Conservation (phyloP, 2,113 vertebrate genomes). For the Caretta caretta region DNA sequence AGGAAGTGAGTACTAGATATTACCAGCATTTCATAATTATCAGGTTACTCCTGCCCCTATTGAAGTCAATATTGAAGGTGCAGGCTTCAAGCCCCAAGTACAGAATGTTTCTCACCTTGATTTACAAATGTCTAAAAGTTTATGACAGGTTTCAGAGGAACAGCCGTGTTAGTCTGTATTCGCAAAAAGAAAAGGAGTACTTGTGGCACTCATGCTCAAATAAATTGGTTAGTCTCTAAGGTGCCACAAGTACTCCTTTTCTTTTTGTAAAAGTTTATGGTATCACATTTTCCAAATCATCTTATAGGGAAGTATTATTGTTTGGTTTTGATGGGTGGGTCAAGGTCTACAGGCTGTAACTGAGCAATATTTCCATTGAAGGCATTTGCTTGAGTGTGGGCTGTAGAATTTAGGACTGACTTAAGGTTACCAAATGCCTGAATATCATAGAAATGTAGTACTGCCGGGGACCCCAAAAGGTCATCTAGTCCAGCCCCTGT, state of each 20-base stretch:
- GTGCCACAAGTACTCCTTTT: no score
- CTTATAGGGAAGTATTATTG: background rate
- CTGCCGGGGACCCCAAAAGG: background rate
- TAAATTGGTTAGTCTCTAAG: no score
- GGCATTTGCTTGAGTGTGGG: background rate
- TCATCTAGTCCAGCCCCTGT: background rate
- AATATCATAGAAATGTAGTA: background rate
- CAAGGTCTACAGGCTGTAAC: background rate
- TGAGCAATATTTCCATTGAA: background rate
- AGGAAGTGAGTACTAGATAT: conserved; percentile 83
- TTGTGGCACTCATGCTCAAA: no score
- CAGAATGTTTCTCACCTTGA: background rate
- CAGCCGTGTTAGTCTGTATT: no score
- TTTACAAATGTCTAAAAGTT: background rate
- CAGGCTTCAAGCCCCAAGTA: background rate
- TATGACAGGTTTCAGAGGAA: no score
- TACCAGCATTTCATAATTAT: background rate
- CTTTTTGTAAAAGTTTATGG: background rate
- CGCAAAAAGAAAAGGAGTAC: no score
- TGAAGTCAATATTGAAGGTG: background rate
- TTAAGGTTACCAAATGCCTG: background rate
- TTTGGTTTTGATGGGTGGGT: background rate
- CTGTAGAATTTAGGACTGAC: background rate
- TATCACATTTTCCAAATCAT: background rate
- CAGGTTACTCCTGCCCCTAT: background rate